Percentiles rank a stretch among this genome's conserved stretches.
These are phyloP conservation scores for Bembecia ichneumoniformis DNA, from an alignment of 2,888 invertebrate genomes.

Conservation along the genomic window DNA sequence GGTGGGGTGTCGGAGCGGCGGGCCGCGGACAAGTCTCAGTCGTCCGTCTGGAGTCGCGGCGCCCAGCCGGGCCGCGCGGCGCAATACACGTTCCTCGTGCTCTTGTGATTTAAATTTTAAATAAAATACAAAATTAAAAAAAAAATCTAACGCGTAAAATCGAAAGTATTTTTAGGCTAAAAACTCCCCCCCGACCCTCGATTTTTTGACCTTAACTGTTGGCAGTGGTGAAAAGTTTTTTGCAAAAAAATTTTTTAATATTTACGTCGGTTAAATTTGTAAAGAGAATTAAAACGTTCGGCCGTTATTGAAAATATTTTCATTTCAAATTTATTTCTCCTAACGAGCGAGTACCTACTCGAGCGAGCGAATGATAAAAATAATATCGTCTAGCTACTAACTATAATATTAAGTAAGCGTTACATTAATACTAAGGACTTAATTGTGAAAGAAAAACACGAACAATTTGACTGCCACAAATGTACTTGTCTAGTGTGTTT, in stretches of 20 bases:
- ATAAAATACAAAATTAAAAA: conserved; percentile 38
- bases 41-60: conserved; percentile 72
- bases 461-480: conserved; percentile 36
- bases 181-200: conserved; percentile 38
- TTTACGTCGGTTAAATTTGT: conserved; percentile 69
- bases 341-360: conserved; percentile 36
- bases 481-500: conserved; percentile 21
- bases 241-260: conserved; percentile 63
- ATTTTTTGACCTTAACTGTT: conserved; percentile 59
- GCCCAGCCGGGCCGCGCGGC: conserved; percentile 71
- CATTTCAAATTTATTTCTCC: conserved; percentile 55
- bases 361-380: conserved; percentile 43
- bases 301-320: conserved; percentile 65
- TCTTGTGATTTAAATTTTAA: conserved; percentile 71
- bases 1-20: conserved; percentile 19
- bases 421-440: conserved; percentile 46
- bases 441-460: conserved; percentile 24
- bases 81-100: conserved; percentile 72
- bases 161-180: conserved; percentile 66
- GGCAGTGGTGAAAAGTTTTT: conserved; percentile 57
- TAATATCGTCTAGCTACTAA: conserved; percentile 9
- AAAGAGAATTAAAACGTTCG: conserved; percentile 59
- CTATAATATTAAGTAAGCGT: conserved; percentile 43
- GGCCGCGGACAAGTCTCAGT: conserved; percentile 57
- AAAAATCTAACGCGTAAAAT: conserved; percentile 54